These are phyloP conservation scores for Pteromalus puparum DNA, from an alignment of 1,140 invertebrate genomes.

Conservation along the genomic window DNA sequence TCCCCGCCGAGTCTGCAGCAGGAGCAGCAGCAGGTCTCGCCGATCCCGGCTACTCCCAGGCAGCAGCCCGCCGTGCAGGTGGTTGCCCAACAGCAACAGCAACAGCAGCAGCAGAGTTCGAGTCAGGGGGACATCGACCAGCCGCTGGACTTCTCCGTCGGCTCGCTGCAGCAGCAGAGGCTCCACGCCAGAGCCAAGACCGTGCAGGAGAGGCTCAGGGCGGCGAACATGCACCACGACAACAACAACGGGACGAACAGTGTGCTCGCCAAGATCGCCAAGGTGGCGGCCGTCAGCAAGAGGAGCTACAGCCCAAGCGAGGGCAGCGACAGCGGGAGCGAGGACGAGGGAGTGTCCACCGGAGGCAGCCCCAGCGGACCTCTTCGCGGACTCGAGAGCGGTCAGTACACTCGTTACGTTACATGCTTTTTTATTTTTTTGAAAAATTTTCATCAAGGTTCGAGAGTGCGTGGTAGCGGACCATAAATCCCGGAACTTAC, in stretches of 20 bases:
- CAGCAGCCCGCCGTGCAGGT: conserved; percentile 43
- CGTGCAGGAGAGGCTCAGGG: conserved; percentile 30
- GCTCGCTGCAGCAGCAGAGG: conserved; percentile 70
- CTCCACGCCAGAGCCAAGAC: conserved; percentile 42
- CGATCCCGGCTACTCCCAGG: not conserved
- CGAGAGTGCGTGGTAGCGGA: not conserved
- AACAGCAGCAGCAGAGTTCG: conserved; percentile 41
- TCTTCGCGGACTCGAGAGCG: conserved; percentile 68
- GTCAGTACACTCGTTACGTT: conserved; percentile 57
- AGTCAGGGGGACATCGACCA: conserved; percentile 69
- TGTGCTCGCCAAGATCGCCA: conserved; percentile 50
- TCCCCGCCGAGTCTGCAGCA: conserved; percentile 55
- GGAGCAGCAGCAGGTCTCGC: not conserved
- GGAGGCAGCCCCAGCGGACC: conserved; percentile 71
- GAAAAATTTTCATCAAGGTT: no score
- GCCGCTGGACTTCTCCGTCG: conserved; percentile 73
- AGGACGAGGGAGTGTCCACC: conserved; percentile 73
- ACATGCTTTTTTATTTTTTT: no score
- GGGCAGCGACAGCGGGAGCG: conserved; percentile 68
- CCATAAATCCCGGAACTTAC: not conserved
- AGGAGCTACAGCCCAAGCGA: conserved; percentile 73
- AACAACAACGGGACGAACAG: conserved; percentile 70
- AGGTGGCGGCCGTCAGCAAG: conserved; percentile 60
- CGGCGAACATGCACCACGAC: conserved; percentile 57
- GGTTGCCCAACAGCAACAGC: conserved; percentile 16